Conservation (phyloP, 2,113 vertebrate genomes). For the Lagopus leucura region DNA sequence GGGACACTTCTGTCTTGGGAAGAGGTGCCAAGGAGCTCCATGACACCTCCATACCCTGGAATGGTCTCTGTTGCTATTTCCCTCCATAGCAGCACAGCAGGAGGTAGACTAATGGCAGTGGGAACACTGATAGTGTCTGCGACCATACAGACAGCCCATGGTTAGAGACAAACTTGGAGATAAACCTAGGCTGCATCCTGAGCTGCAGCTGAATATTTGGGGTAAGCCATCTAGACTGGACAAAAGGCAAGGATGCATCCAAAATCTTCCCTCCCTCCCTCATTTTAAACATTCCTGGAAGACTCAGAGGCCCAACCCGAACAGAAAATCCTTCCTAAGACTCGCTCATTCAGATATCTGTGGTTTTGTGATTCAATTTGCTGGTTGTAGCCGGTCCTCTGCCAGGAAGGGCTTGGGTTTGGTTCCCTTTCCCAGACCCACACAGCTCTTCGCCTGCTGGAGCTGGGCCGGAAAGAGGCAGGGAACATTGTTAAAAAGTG, state of each 20-base stretch:
- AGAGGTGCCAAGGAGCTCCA: background rate
- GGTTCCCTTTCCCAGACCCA: background rate
- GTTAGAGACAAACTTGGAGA: background rate
- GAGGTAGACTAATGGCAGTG: background rate
- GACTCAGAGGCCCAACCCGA: background rate
- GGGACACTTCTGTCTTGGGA: background rate
- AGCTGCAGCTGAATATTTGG: background rate
- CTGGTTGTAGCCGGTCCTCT: background rate
- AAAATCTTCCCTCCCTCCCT: background rate
- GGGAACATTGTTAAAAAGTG: background rate
- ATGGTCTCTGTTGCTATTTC: background rate
- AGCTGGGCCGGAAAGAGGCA: background rate
- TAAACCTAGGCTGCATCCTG: background rate
- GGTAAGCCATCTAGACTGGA: background rate
- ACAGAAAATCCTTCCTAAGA: background rate
- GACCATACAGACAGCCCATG: background rate
- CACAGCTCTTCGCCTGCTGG: background rate
- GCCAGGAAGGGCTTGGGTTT: background rate
- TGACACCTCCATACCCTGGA: background rate
- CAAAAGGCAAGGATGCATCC: background rate
- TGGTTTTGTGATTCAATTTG: background rate
- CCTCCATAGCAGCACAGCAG: background rate
- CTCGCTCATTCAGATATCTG: background rate
- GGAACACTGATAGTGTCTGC: background rate
- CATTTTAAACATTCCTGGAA: background rate